A percentile compares a stretch with the other conserved stretches of the same genome.
phyloP scores from a whole-genome alignment of 2,797 vertebrate genomes.

The Octomys mimax region DNA sequence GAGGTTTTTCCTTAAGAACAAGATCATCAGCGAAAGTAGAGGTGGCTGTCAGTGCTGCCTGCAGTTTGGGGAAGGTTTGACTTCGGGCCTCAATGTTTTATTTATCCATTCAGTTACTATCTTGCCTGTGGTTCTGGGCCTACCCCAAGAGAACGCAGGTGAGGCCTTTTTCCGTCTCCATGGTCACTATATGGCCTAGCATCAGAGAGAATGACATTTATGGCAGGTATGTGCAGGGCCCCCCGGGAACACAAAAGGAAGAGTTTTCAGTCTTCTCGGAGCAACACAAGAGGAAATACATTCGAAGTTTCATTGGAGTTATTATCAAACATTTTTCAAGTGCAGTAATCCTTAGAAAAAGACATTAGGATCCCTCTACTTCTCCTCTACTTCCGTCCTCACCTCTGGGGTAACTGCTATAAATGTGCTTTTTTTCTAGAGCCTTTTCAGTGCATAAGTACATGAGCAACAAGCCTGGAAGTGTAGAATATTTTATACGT shows the following conservation, averaged over 20 bases:
- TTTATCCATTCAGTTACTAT: background rate
- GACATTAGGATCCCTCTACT: background rate
- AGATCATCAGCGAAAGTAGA: background rate
- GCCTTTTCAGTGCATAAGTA: background rate
- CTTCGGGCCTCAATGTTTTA: background rate
- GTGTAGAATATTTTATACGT: background rate
- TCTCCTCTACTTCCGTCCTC: background rate
- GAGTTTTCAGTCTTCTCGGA: background rate
- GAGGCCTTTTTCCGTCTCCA: background rate
- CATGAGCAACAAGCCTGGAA: background rate
- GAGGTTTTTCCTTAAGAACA: constrained; percentile 3
- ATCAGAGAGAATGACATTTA: background rate
- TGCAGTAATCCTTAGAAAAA: background rate
- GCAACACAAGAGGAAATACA: background rate
- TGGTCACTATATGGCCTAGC: background rate
- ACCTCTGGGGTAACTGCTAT: background rate
- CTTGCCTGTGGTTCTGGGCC: background rate
- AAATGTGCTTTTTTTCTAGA: background rate
- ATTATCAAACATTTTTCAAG: background rate
- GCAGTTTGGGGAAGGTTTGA: background rate
- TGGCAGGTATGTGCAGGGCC: background rate
- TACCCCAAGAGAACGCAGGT: background rate
- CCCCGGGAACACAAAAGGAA: background rate
- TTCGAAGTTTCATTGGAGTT: background rate
- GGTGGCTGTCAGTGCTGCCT: background rate